Evolutionary conservation across 2,888 invertebrate genomes (phyloP), one percentile per base, ranked within the genome.

Genomic region (Trachelus tabidus): DNA sequence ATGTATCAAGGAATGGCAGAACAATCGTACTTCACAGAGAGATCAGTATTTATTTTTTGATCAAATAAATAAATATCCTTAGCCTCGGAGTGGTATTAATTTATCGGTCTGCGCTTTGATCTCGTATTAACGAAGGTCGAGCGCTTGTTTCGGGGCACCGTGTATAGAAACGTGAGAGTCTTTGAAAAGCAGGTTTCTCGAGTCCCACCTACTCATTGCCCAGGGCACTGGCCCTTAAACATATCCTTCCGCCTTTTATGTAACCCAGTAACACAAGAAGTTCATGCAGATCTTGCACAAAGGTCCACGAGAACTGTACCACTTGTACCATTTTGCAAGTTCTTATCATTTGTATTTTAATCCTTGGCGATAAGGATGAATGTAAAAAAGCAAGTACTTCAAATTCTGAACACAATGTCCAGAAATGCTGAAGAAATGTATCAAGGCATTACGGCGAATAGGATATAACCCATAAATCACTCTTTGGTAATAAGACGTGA

Each of bases 171-270:
- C 69, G 37, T 34, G 75, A 79, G 79, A 34, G 35, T 15, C 71
- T 83, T 77, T 77, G 79, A 83, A 79, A 78, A 80, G 79, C 81
- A 81, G 77, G 79, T 83, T 83, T 77, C 71, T 76, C 75, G 77
- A 77, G 83, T 68, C 23, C 81, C 78, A 80, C 77, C 83, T 83
- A 79, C 75, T 78, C 79, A 77, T 30, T 71, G 56, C 75, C 12
- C 56, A 30, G 71, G 71, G 71, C 71, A 71, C 31, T 71, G 71
- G 71, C 71, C 71, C 71, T 71, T 31, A 71, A 71, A 71, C 33
- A 31, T 31, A 71, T 71, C 71, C 71, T 71, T 71, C 71, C 71
- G 71, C 15, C 71, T 71, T 71, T 71, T 71, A 71, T 31, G 71
- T 71, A 34, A 71, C 33, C 71, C 9, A 34, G 71, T 71, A 31